Evolutionary conservation across 2,797 vertebrate species (phyloP).

Genomic region (Siniperca undulata): DNA sequence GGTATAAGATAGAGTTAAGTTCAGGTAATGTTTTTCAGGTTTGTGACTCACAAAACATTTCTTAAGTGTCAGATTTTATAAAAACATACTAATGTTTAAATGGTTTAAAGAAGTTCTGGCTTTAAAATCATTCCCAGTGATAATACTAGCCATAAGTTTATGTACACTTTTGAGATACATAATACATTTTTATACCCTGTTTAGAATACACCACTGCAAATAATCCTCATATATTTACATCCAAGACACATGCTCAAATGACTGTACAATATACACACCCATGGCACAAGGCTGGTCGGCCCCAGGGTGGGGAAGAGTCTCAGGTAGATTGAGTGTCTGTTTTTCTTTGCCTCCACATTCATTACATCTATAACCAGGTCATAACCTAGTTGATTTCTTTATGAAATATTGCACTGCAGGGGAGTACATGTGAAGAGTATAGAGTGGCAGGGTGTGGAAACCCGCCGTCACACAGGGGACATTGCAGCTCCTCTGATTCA

Average conservation of each 20-base stretch:
- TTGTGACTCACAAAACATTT: not conserved
- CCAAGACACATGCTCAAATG: not conserved
- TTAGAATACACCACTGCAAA: not conserved
- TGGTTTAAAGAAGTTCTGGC: not conserved
- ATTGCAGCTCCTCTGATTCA: constrained; percentile 1
- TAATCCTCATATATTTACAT: constrained; percentile 15
- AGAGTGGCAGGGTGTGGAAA: constrained; percentile 64
- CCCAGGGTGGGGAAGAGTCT: constrained; percentile 54
- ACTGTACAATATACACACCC: constrained; percentile 22
- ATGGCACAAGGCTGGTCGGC: constrained; percentile 51
- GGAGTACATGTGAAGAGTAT: constrained; percentile 42
- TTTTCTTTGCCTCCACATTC: constrained; percentile 52
- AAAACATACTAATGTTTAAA: not conserved
- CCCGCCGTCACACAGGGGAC: constrained; percentile 13
- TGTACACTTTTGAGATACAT: not conserved
- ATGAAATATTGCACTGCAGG: constrained; percentile 59
- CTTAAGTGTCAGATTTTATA: not conserved
- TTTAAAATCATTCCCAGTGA: not conserved
- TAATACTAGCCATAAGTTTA: not conserved
- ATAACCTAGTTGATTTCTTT: constrained; percentile 61
- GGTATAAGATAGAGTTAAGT: not conserved
- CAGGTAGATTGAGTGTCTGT: constrained; percentile 60
- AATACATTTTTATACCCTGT: not conserved
- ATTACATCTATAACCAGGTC: constrained; percentile 61
- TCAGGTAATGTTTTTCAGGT: not conserved